Conservation (phyloP, 2,888 invertebrate species). For the Brenthis hecate region DNA sequence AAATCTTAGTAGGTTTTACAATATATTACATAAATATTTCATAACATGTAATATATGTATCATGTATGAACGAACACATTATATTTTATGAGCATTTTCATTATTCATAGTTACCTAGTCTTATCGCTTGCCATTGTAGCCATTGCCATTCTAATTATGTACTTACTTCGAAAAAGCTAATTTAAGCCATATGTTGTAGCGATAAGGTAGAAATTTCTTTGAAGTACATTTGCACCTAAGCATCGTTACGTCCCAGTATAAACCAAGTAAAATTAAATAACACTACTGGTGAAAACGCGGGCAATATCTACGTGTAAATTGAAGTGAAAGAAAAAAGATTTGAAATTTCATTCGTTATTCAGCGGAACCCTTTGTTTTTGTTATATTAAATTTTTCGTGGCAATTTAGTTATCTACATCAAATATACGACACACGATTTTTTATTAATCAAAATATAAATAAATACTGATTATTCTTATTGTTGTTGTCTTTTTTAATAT, state of each 20-base stretch:
- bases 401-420: too few relatives aligned
- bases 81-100: slow-evolving; percentile 30
- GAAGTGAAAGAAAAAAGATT: too few relatives aligned
- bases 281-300: too few relatives aligned
- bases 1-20: too few relatives aligned
- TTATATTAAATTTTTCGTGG: too few relatives aligned
- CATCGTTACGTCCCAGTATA: slow-evolving; percentile 3
- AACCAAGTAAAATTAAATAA: slow-evolving; percentile 13
- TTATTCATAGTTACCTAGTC: slow-evolving; percentile 26
- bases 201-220: slow-evolving; percentile 10
- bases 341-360: too few relatives aligned
- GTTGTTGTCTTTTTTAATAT: too few relatives aligned
- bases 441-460: too few relatives aligned
- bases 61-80: not conserved
- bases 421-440: too few relatives aligned
- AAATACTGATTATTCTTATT: too few relatives aligned
- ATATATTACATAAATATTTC: not conserved
- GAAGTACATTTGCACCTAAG: not conserved
- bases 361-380: too few relatives aligned
- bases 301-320: too few relatives aligned
- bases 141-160: slow-evolving; percentile 30
- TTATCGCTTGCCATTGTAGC: slow-evolving; percentile 35
- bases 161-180: slow-evolving; percentile 1
- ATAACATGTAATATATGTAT: not conserved
- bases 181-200: not conserved